Percentiles rank a stretch among this genome's conserved stretches.
Conservation (phyloP, 2,797 vertebrate genomes). For the Chiloscyllium punctatum region DNA sequence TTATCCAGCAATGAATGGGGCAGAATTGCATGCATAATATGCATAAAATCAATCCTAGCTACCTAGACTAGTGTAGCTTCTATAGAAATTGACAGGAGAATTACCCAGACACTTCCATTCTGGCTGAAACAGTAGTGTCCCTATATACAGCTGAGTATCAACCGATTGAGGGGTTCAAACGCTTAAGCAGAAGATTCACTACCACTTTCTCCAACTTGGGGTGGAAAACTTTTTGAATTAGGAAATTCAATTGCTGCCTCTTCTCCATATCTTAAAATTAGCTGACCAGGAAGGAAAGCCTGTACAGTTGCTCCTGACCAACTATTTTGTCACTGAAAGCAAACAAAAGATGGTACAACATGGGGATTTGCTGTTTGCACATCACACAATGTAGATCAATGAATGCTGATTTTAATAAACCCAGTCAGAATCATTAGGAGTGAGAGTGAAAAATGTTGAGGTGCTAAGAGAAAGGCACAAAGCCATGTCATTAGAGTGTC, state of each 20-base stretch:
- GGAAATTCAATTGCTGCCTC: background rate
- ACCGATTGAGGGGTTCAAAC: background rate
- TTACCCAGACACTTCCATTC: too few species aligned
- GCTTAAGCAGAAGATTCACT: background rate
- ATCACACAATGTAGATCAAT: background rate
- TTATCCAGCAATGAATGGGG: too few species aligned
- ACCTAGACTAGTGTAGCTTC: too few species aligned
- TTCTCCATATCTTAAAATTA: background rate
- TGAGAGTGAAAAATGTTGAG: background rate
- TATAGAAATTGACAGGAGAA: too few species aligned
- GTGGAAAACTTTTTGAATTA: background rate
- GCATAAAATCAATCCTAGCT: too few species aligned
- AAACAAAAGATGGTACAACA: background rate
- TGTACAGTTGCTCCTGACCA: background rate
- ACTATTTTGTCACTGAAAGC: background rate
- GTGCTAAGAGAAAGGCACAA: background rate
- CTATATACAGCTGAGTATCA: too few species aligned
- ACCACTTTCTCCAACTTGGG: background rate
- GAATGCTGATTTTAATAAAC: background rate
- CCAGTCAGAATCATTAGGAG: background rate
- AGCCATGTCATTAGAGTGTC: background rate
- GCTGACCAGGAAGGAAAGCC: background rate
- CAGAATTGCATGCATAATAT: too few species aligned
- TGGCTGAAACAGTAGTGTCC: too few species aligned
- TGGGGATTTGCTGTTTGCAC: background rate